Percentiles rank a stretch among this genome's conserved stretches.
These are phyloP conservation scores for Nettapus auritus DNA, from an alignment of 2,113 vertebrate species.

Conservation along the genomic window DNA sequence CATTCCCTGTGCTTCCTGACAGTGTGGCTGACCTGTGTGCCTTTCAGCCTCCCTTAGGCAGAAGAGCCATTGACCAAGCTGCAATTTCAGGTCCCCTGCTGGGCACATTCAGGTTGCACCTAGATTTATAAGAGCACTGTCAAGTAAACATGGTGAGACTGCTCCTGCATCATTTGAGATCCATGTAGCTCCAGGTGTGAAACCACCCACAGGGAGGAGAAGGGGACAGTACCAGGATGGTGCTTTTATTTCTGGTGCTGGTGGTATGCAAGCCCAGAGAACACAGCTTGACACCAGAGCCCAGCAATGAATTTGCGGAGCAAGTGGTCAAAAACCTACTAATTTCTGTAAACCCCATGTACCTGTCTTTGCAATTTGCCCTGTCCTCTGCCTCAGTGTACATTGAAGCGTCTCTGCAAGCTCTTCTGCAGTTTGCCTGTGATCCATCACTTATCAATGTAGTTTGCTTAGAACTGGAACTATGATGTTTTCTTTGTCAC, in stretches of 20 bases:
- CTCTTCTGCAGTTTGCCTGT: background rate
- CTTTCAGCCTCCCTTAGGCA: background rate
- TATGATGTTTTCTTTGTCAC: background rate
- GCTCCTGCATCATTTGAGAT: too few relatives aligned
- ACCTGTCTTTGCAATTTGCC: background rate
- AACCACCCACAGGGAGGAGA: background rate
- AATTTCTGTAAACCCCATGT: background rate
- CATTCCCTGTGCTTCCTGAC: accelerated
- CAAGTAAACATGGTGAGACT: background rate
- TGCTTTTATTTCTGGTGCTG: background rate
- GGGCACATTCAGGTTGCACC: background rate
- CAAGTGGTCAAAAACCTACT: background rate
- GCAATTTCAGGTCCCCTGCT: background rate
- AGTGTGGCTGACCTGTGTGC: background rate
- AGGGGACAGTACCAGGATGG: background rate
- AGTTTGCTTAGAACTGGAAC: background rate
- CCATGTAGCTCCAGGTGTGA: background rate
- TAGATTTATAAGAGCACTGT: background rate
- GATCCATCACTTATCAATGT: background rate
- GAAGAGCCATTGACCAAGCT: background rate
- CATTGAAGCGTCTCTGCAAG: background rate
- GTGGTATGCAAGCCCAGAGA: background rate
- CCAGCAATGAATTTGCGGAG: background rate
- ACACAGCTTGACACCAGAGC: background rate
- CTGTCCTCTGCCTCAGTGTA: background rate